Evolutionary conservation across 2,113 vertebrate species (phyloP), one percentile per base, ranked within the genome.

Genomic region (Megaptera novaeangliae): DNA sequence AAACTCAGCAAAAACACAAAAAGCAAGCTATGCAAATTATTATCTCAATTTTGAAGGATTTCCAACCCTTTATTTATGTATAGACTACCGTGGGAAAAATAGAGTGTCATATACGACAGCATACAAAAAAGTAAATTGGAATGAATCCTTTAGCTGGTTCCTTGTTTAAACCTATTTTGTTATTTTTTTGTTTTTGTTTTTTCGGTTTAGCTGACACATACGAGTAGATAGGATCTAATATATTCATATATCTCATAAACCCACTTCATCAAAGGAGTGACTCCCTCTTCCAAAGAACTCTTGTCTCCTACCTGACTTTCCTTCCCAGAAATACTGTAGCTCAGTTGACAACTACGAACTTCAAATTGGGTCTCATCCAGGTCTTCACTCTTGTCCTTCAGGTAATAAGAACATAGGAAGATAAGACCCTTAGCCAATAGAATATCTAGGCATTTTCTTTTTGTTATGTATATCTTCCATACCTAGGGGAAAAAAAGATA

Each of bases 61-160:
- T 57, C 21, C 14, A 57, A 25, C 12, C 6, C 12, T 59, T 69
- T 52, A 52, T 36, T 91, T 69, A 6, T 29, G 4, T 25, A 15
- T 12, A 61, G n/a, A 81, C 34, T 41, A 36, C 64, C n/a, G 1
- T 52, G 17, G 7, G 8, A 31, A 90, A 69, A 69, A 61, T 20
- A 2, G 13, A 83, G 3, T 3, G 6, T 69, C 49, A 9, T 13
- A 7, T 61, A 39, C 1, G 13, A 27, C 3, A 15, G 14, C 3
- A 10, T n/a, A 29, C 5, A 39, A 41, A 57, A 36, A 44, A 82
- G 13, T 82, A 31, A 87, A n/a, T 13, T 82, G 13, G 12, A 75
- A 57, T 82, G 59, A 7, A 4, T 59, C 4, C 15, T 81, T 81
- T 66, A 49, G 5, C 9, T 41, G 23, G 6, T 81, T 87, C 41